A percentile compares a stretch with the other conserved stretches of the same genome.
These are phyloP conservation scores for Bombylius major DNA, from an alignment of 2,888 invertebrate species.

Conservation along the genomic window DNA sequence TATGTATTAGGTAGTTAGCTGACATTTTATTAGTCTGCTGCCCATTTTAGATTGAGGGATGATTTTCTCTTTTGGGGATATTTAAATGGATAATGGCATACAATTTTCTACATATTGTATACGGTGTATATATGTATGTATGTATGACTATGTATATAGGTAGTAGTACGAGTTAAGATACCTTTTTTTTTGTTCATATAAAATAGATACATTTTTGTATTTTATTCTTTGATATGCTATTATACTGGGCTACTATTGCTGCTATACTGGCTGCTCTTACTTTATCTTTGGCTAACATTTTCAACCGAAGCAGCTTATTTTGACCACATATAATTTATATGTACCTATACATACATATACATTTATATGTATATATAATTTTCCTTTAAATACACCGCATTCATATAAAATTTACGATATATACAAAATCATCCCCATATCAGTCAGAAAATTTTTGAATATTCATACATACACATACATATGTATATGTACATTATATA, in stretches of 20 bases:
- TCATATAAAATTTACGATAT: too few species aligned
- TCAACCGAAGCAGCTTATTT: not conserved
- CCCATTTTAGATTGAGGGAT: conserved; percentile 2
- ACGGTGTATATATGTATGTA: too few species aligned
- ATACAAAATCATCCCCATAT: too few species aligned
- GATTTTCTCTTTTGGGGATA: conserved; percentile 2
- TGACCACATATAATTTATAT: not conserved
- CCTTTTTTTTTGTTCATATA: too few species aligned
- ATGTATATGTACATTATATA: not conserved
- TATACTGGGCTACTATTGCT: not conserved
- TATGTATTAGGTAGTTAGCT: not conserved
- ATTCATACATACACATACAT: too few species aligned
- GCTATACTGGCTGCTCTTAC: not conserved
- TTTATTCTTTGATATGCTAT: not conserved
- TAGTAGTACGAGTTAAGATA: too few species aligned
- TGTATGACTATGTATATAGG: too few species aligned
- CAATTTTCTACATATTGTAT: too few species aligned
- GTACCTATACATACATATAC: not conserved
- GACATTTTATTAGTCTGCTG: conserved; percentile 5
- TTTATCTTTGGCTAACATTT: not conserved
- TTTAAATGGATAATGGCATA: conserved; percentile 7
- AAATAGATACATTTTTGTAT: not conserved
- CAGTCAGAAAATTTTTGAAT: too few species aligned
- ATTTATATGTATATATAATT: not conserved
- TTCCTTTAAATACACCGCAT: not conserved